A percentile compares a stretch with the other conserved stretches of the same genome.
Evolutionary conservation across 2,888 invertebrate genomes (phyloP).

Genomic region (Andrena bicolor): DNA sequence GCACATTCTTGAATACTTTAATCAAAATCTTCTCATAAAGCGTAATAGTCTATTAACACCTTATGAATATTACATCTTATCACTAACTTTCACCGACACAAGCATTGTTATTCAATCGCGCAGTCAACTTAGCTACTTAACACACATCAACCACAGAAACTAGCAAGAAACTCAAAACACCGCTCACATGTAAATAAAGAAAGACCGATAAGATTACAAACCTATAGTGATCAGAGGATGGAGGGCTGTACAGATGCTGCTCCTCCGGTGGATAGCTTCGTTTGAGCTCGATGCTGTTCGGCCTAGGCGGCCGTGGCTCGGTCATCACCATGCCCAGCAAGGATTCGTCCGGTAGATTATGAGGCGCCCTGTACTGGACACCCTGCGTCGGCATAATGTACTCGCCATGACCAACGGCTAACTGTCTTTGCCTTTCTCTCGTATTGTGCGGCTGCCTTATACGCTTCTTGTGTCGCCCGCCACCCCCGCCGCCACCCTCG

Average conservation of each 20-base stretch:
- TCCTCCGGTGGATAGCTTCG: conserved; percentile 86
- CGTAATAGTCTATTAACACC: too few species aligned
- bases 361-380: conserved; percentile 88
- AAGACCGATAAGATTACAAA: conserved; percentile 40
- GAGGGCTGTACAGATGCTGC: conserved; percentile 83
- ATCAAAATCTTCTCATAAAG: too few species aligned
- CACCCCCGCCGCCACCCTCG: conserved; percentile 87
- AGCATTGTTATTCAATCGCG: too few species aligned
- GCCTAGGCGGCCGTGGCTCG: conserved; percentile 90
- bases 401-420: conserved; percentile 94
- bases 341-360: conserved; percentile 85
- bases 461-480: conserved; percentile 91
- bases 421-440: conserved; percentile 93
- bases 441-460: conserved; percentile 95
- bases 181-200: too few species aligned
- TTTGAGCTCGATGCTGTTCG: conserved; percentile 95
- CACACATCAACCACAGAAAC: too few species aligned
- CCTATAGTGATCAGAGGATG: conserved; percentile 83
- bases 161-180: not conserved
- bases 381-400: conserved; percentile 91
- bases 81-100: too few species aligned
- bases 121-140: too few species aligned
- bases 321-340: conserved; percentile 86
- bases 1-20: too few species aligned
- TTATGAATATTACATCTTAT: too few species aligned